phyloP scores from a whole-genome alignment of 2,797 vertebrate genomes.

The Myotis planiceps region DNA sequence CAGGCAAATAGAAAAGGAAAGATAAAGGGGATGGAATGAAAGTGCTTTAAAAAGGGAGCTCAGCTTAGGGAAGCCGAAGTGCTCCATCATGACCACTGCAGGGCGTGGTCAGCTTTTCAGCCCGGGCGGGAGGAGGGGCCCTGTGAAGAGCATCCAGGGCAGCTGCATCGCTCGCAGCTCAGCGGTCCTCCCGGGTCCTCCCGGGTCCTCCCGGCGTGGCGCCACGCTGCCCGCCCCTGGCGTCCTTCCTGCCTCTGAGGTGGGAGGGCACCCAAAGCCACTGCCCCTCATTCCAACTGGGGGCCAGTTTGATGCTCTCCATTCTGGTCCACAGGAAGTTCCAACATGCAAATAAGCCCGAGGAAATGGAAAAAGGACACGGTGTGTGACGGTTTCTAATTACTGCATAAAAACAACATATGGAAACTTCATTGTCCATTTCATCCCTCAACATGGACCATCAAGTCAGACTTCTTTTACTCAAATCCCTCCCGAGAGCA shows the following conservation, averaged over 20 bases:
- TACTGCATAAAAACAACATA: conserved; percentile 93
- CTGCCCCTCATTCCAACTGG: conserved; percentile 76
- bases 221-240: conserved; percentile 79
- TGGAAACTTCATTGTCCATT: conserved; percentile 95
- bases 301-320: conserved; percentile 82
- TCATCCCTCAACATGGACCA: conserved; percentile 91
- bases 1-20: conserved; percentile 7
- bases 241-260: conserved; percentile 75
- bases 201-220: neutral
- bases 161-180: conserved; percentile 65
- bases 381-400: conserved; percentile 93
- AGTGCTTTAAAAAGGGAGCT: neutral
- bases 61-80: neutral
- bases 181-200: neutral
- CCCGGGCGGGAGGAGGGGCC: neutral
- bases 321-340: conserved; percentile 85
- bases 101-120: neutral
- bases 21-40: neutral
- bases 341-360: conserved; percentile 87
- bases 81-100: neutral
- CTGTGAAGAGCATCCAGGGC: neutral
- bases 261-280: conserved; percentile 76
- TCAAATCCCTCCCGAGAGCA: conserved; percentile 87
- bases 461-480: conserved; percentile 89
- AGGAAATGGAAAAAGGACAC: conserved; percentile 89